phyloP scores from a whole-genome alignment of 2,888 invertebrate genomes.

The Philopedon plagiatum region DNA sequence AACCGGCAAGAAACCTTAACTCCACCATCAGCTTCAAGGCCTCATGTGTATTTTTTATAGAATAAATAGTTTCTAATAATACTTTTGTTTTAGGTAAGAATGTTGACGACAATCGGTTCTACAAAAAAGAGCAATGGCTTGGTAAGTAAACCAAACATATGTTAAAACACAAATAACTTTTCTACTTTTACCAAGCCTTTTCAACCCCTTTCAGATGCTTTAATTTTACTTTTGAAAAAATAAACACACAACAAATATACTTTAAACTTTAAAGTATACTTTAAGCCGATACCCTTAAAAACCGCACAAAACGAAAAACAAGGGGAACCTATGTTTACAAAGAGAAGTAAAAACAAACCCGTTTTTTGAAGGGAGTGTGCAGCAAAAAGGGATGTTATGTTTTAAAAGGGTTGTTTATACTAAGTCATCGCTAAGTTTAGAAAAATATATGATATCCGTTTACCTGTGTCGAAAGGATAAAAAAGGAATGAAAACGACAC shows the following conservation, averaged over 20 bases:
- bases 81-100: too few species aligned
- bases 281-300: neutral
- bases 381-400: constrained; percentile 9
- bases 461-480: neutral
- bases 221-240: constrained; percentile 12
- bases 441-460: constrained; percentile 13
- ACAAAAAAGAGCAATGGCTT: neutral
- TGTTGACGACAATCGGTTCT: too few species aligned
- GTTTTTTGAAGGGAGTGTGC: constrained; percentile 14
- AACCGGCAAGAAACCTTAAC: too few species aligned
- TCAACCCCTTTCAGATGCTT: neutral
- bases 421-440: constrained; percentile 4
- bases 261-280: constrained; percentile 5
- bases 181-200: neutral
- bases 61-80: too few species aligned
- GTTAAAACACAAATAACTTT: neutral
- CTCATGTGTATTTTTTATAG: too few species aligned
- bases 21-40: too few species aligned
- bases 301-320: constrained; percentile 18
- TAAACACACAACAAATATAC: constrained; percentile 7
- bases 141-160: neutral
- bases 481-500: neutral
- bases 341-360: constrained; percentile 16
- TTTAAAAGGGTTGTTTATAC: constrained; percentile 27
- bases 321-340: constrained; percentile 20